Percentiles rank a stretch among this genome's conserved stretches.
Conservation (phyloP, 2,888 invertebrate genomes). For the Polietes domitor region DNA sequence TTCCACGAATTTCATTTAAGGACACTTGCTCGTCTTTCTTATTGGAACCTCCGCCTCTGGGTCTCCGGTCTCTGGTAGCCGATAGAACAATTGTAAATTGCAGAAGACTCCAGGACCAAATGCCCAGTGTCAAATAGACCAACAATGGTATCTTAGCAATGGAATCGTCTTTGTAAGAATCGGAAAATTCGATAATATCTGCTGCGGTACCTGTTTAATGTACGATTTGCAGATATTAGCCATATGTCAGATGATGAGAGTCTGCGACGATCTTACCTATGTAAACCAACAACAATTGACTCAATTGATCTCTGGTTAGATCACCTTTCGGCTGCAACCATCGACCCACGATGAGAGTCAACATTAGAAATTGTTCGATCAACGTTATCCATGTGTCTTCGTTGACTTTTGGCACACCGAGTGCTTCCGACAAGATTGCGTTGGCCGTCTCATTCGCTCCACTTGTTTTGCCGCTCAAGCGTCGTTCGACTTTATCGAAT, state of each 20-base stretch:
- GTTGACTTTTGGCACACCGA: constrained; percentile 76
- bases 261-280: constrained; percentile 86
- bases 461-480: constrained; percentile 82
- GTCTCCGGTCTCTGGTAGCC: constrained; percentile 91
- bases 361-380: constrained; percentile 94
- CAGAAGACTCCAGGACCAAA: constrained; percentile 96
- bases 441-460: constrained; percentile 61
- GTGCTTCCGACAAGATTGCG: constrained; percentile 81
- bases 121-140: constrained; percentile 91
- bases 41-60: constrained; percentile 83
- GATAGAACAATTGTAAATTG: constrained; percentile 97
- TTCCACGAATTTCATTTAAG: neutral
- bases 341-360: constrained; percentile 93
- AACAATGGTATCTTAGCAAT: constrained; percentile 90
- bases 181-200: constrained; percentile 98
- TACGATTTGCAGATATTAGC: too few species aligned
- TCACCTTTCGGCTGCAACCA: constrained; percentile 97
- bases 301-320: constrained; percentile 94
- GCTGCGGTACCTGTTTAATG: constrained; percentile 92
- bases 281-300: constrained; percentile 93
- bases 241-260: neutral
- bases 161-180: constrained; percentile 95
- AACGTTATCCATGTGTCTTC: constrained; percentile 89
- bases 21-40: constrained; percentile 75
- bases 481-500: constrained; percentile 90